Conservation (phyloP, 2,113 vertebrate genomes). For the Campylorhamphus procurvoides region DNA sequence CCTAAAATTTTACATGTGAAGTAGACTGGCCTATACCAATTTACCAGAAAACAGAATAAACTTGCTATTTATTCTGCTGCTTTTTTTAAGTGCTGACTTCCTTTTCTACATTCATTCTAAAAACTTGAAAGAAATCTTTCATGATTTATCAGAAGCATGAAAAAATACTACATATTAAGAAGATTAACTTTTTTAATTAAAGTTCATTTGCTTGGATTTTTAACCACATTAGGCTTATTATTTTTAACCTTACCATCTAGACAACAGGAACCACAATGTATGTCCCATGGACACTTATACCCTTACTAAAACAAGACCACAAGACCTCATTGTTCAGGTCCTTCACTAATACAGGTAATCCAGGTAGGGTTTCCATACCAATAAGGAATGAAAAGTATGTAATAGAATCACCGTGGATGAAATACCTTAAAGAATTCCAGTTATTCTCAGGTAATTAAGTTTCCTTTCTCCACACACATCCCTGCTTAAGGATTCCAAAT, state of each 20-base stretch:
- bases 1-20: slow-evolving; percentile 24
- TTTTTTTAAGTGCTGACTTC: background rate
- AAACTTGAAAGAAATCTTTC: background rate
- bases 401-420: background rate
- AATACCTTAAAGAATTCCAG: background rate
- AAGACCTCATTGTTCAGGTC: background rate
- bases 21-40: background rate
- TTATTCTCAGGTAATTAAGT: background rate
- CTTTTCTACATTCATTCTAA: background rate
- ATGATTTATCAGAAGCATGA: background rate
- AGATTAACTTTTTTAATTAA: background rate
- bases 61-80: background rate
- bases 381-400: background rate
- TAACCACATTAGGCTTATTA: background rate
- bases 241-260: background rate
- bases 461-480: background rate
- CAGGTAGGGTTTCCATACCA: background rate
- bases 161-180: background rate
- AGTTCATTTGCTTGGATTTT: background rate
- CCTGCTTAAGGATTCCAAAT: background rate
- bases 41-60: background rate
- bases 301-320: background rate
- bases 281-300: background rate
- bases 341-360: background rate
- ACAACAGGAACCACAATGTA: background rate